Conservation (phyloP, 2,888 invertebrate genomes). For the Sesia bembeciformis region DNA sequence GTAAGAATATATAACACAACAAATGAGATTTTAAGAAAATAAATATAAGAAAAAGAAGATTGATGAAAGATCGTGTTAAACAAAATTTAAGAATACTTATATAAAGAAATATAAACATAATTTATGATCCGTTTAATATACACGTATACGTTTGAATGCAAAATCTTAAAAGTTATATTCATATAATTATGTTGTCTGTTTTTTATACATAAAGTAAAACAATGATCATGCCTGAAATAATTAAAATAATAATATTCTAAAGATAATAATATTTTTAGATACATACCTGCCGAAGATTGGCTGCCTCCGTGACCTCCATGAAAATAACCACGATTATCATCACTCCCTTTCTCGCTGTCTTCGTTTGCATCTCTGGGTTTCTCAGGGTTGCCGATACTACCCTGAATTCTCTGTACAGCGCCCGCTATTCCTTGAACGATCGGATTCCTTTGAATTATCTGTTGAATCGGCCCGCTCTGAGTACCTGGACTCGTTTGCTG, state of each 20-base stretch:
- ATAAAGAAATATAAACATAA: background rate
- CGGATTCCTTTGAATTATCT: constrained; percentile 35
- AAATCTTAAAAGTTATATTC: no score
- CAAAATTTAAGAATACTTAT: no score
- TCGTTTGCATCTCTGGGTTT: constrained; percentile 27
- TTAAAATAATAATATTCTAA: background rate
- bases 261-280: background rate
- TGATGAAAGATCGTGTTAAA: no score
- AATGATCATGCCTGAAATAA: background rate
- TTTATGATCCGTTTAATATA: background rate
- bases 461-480: constrained; percentile 25
- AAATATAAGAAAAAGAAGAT: background rate
- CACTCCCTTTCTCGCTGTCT: constrained; percentile 12
- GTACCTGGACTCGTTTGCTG: background rate
- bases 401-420: constrained; percentile 33
- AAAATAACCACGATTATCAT: constrained; percentile 15
- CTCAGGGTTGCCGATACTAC: constrained; percentile 26
- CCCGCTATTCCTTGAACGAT: constrained; percentile 33
- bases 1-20: background rate
- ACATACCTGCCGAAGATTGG: constrained; percentile 8
- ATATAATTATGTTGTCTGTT: no score
- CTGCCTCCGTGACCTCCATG: constrained; percentile 15
- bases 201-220: no score
- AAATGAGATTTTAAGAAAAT: background rate
- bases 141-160: no score